phyloP scores from a whole-genome alignment of 2,113 vertebrate genomes.

The Epinephelus cyanopodus region DNA sequence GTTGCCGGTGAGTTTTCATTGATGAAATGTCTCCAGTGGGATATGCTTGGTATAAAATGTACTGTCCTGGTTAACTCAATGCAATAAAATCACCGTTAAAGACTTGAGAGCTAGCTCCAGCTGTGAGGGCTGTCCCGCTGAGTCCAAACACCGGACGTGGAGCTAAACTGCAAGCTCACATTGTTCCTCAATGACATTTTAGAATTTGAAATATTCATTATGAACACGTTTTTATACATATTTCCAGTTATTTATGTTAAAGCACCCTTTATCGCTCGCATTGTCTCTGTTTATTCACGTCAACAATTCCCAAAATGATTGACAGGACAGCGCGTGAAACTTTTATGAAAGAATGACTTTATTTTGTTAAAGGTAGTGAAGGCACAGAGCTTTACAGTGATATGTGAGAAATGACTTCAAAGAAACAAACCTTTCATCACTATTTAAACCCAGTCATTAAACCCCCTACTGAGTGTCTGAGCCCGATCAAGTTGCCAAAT shows the following conservation, averaged over 20 bases:
- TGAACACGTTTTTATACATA: not conserved
- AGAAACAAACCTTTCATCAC: not conserved
- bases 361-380: not conserved
- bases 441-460: accelerated
- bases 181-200: not conserved
- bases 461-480: not conserved
- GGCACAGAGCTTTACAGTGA: not conserved
- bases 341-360: accelerated
- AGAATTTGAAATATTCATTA: not conserved
- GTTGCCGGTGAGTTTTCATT: conserved; percentile 83
- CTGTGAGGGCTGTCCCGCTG: not conserved
- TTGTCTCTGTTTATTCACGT: not conserved
- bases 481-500: not conserved
- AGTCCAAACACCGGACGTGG: not conserved
- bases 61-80: not conserved
- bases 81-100: not conserved
- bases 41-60: not conserved
- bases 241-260: too few species aligned
- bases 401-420: not conserved
- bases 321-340: not conserved
- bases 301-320: not conserved
- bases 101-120: not conserved
- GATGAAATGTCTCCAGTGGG: not conserved
- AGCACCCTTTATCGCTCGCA: too few species aligned
- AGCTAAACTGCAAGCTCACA: not conserved